Evolutionary conservation across 2,113 vertebrate genomes (phyloP), one percentile per base, ranked within the genome.

Genomic region (Trinectes maculatus): DNA sequence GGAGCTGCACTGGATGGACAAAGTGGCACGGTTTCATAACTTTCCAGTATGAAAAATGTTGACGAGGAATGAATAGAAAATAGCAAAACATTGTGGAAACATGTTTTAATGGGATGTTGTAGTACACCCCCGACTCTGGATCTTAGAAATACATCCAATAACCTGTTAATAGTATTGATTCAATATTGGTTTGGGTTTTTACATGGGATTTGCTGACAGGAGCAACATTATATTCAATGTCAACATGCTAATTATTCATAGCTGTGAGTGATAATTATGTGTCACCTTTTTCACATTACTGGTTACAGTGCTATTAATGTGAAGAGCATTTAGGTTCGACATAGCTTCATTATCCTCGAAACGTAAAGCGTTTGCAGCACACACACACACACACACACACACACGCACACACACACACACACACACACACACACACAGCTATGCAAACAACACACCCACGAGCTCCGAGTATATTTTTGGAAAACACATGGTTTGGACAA

Each of bases 201-300:
- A 40, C 9, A 15, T 40, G 9, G 37, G 2, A 34, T 29, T 22
- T 22, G 19, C 31, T 64, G 4, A 16, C 10, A 33, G 11, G 8
- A 12, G 4, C 6, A 37, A 55, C 15, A 16, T 5, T 21, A 33
- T 4, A 55, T 8, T n/a, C n/a, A n/a, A 39, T 62, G 65, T 49
- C 58, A 58, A 46, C 55, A 80, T 49, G 48, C 25, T 52, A 42
- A 74, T 60, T 73, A 82, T 63, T 76, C 29, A 53, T 65, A 75
- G 47, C 22, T 26, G 52, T 1, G 16, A 42, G 54, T 29, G 12
- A 53, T 8, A 47, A 16, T 47, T 53, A 43, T 31, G 80, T 56
- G 51, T 59, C 49, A 25, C n/a, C 25, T 55, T 51, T n/a, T 74
- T 54, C 16, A 67, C 26, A 31, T 29, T 15, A 29, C 43, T 12